Percentiles rank a stretch among this genome's conserved stretches.
These are phyloP conservation scores for Nycticorax nycticorax DNA, from an alignment of 2,113 vertebrate species.

Conservation along the genomic window DNA sequence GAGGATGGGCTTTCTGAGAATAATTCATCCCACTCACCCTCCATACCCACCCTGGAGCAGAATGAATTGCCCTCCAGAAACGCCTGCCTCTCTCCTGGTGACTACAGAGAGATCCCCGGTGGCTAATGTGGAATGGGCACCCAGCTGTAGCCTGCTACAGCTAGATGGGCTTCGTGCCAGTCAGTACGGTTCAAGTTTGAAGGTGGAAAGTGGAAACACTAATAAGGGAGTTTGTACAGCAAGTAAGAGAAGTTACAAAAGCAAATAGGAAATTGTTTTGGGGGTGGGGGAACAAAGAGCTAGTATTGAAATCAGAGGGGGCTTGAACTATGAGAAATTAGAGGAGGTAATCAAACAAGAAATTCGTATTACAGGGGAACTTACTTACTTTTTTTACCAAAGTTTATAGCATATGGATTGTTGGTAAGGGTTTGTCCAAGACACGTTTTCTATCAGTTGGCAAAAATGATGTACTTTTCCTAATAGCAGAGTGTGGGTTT, in stretches of 20 bases:
- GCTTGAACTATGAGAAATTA: not conserved
- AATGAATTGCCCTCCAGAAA: not conserved
- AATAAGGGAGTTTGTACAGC: not conserved
- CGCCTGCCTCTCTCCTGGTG: not conserved
- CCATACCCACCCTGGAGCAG: fast-evolving
- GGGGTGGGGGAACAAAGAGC: not conserved
- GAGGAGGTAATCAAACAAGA: not conserved
- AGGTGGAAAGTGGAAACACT: not conserved
- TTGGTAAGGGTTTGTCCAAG: not conserved
- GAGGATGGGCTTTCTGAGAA: not conserved
- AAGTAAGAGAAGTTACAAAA: not conserved
- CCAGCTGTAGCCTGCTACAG: not conserved
- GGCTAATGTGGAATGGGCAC: not conserved
- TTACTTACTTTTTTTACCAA: not conserved
- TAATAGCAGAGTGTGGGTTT: not conserved
- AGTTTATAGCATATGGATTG: fast-evolving
- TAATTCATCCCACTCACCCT: not conserved
- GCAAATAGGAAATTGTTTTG: not conserved
- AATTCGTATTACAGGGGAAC: not conserved
- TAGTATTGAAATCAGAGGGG: not conserved
- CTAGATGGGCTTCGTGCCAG: not conserved
- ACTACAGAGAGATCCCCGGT: not conserved
- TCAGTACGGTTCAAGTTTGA: not conserved
- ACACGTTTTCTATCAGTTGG: not conserved
- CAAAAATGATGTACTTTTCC: not conserved